Evolutionary conservation across 2,888 invertebrate genomes (phyloP).

Genomic region (Ochlodes sylvanus): DNA sequence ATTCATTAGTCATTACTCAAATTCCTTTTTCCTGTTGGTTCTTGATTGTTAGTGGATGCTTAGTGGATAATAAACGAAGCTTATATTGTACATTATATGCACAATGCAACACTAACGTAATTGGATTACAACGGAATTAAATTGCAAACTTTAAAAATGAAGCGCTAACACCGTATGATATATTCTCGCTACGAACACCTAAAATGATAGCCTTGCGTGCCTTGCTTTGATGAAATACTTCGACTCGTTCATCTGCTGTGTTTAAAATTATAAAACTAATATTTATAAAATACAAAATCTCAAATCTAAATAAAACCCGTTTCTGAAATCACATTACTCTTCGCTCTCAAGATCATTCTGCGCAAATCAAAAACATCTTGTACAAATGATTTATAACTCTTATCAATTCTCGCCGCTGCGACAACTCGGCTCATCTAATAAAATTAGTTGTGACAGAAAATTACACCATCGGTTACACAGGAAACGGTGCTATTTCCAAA

Average conservation of each 20-base stretch:
- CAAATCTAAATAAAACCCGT: not conserved
- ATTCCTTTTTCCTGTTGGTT: slow-evolving; percentile 39
- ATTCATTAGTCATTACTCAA: slow-evolving; percentile 47
- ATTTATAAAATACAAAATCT: not conserved
- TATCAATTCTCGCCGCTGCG: slow-evolving; percentile 30
- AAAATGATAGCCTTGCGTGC: not conserved
- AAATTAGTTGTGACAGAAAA: slow-evolving; percentile 52
- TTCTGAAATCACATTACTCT: slow-evolving; percentile 11
- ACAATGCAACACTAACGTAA: slow-evolving; percentile 15
- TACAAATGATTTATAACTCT: slow-evolving; percentile 33
- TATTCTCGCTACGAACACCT: too few species aligned
- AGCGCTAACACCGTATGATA: slow-evolving; percentile 3
- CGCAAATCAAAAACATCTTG: slow-evolving; percentile 20
- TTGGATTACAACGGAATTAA: slow-evolving; percentile 23
- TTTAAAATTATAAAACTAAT: not conserved
- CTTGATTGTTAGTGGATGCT: slow-evolving; percentile 11
- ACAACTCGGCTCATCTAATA: slow-evolving; percentile 32
- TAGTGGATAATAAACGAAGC: slow-evolving; percentile 2
- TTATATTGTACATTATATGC: slow-evolving; percentile 16
- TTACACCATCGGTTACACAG: slow-evolving; percentile 54
- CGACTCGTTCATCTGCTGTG: not conserved
- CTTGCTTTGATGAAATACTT: not conserved
- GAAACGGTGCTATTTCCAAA: slow-evolving; percentile 65
- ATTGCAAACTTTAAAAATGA: slow-evolving; percentile 18
- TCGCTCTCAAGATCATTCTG: slow-evolving; percentile 11